phyloP scores from a whole-genome alignment of 2,888 invertebrate genomes.

The Agriopis aurantiaria region DNA sequence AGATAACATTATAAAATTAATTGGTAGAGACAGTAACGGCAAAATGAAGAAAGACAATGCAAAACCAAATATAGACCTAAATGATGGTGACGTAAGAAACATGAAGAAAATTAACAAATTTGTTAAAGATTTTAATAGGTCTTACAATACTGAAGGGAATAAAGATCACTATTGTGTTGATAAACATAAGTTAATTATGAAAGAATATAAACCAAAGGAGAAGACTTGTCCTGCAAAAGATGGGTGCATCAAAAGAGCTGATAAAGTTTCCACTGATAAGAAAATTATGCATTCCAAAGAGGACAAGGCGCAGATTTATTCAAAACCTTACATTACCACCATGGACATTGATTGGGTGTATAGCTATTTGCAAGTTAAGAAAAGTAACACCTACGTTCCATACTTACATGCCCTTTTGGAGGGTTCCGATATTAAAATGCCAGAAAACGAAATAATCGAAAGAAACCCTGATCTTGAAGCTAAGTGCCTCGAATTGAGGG shows the following conservation, averaged over 20 bases:
- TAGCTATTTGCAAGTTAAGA: conserved; percentile 1
- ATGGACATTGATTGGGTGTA: conserved; percentile 10
- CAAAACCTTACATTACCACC: neutral
- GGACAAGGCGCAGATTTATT: neutral
- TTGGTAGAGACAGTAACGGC: neutral
- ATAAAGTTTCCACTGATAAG: neutral
- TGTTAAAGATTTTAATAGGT: neutral
- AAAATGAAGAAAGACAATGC: neutral
- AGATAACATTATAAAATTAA: conserved; percentile 22
- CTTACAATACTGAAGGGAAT: neutral
- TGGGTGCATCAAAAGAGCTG: neutral
- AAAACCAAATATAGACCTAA: neutral
- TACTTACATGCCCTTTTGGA: neutral
- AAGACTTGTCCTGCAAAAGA: neutral
- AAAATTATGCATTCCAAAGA: neutral
- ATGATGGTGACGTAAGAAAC: neutral
- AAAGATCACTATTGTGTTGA: neutral
- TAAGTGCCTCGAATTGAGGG: neutral
- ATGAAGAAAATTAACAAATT: neutral
- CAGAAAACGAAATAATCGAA: neutral
- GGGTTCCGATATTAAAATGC: neutral
- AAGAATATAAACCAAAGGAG: neutral
- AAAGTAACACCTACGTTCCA: neutral
- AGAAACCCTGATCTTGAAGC: conserved; percentile 3
- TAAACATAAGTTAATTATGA: neutral